Conservation (phyloP, 2,888 invertebrate species). For the Plebejus melissa region DNA sequence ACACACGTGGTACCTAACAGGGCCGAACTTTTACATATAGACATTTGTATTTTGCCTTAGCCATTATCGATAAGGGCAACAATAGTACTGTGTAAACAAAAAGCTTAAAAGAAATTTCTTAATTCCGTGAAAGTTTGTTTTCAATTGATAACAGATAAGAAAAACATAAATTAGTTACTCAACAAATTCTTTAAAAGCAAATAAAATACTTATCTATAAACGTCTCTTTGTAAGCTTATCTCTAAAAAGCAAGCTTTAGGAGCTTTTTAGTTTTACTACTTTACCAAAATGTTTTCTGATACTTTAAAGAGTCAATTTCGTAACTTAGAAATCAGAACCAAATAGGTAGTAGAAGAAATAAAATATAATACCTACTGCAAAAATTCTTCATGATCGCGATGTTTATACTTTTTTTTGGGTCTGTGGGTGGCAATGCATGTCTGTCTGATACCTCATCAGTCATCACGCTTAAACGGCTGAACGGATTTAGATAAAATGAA, state of each 20-base stretch:
- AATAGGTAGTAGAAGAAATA: background rate
- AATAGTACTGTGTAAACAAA: background rate
- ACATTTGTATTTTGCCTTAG: background rate
- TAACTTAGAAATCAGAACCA: background rate
- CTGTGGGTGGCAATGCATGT: no score
- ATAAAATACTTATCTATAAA: slow-evolving; percentile 20
- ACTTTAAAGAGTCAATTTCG: background rate
- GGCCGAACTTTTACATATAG: no score
- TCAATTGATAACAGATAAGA: slow-evolving; percentile 13
- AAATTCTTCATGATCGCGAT: no score
- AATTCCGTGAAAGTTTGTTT: slow-evolving; percentile 12
- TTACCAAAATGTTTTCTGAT: background rate
- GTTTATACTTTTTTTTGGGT: no score
- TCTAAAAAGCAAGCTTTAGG: slow-evolving; percentile 1
- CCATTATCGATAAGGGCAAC: background rate
- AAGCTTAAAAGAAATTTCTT: background rate
- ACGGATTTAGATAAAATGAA: no score
- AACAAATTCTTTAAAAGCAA: slow-evolving; percentile 14
- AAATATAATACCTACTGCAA: no score
- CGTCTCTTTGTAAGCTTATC: slow-evolving; percentile 19
- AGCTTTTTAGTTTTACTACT: slow-evolving; percentile 20
- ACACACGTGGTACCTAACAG: no score
- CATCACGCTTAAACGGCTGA: no score
- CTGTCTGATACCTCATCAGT: no score
- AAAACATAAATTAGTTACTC: slow-evolving; percentile 6